Percentiles rank a stretch among this genome's conserved stretches.
Evolutionary conservation across 2,113 vertebrate genomes (phyloP).

Genomic region (Chamaetylas fuelleborni): DNA sequence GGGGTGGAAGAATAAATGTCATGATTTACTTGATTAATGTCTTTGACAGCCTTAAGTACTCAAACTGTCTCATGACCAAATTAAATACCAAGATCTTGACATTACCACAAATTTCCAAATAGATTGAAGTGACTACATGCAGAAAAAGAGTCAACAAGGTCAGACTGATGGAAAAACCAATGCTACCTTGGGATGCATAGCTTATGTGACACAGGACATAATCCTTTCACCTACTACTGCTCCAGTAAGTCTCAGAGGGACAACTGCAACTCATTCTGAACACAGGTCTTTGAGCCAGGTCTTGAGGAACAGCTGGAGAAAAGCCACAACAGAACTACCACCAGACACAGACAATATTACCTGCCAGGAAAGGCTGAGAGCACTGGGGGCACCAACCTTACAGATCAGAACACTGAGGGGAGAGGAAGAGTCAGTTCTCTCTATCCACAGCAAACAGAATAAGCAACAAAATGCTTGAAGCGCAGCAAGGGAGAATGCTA

Average conservation of each 20-base stretch:
- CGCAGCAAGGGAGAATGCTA: background rate
- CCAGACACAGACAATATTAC: background rate
- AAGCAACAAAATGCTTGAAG: background rate
- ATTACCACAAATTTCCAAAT: background rate
- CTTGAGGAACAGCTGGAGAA: background rate
- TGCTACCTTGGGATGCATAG: background rate
- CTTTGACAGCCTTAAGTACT: background rate
- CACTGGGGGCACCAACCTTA: background rate
- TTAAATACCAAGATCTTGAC: background rate
- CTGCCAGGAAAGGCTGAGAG: background rate
- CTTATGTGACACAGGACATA: constrained; percentile 29
- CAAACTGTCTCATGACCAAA: background rate
- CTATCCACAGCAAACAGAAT: background rate
- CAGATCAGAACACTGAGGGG: background rate
- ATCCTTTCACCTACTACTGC: background rate
- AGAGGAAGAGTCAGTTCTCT: background rate
- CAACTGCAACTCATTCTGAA: background rate
- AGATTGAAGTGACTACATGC: background rate
- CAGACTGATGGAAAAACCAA: constrained; percentile 5
- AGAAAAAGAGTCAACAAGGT: constrained; percentile 3
- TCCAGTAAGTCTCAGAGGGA: background rate
- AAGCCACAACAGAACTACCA: background rate
- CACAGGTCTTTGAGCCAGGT: background rate
- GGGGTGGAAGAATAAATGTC: background rate
- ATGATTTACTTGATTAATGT: background rate